phyloP scores from a whole-genome alignment of 1,140 invertebrate genomes.

The Sogatella furcifera region DNA sequence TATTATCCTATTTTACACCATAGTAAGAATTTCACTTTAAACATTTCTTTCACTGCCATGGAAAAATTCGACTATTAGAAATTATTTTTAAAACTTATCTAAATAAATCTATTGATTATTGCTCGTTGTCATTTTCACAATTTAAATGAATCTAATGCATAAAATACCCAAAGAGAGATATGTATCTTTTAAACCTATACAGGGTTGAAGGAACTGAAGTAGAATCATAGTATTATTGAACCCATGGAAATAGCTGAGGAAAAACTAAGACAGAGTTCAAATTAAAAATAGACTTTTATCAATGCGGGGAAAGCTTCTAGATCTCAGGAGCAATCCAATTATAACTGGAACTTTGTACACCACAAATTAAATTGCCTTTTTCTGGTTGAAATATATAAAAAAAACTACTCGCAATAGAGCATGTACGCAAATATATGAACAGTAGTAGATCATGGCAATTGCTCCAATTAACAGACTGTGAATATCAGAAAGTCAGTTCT shows the following conservation, averaged over 20 bases:
- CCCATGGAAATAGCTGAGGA: not conserved
- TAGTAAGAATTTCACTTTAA: no score
- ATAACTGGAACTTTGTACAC: not conserved
- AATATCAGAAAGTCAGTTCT: not conserved
- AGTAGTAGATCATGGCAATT: not conserved
- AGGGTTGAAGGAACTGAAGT: no score
- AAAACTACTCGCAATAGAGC: not conserved
- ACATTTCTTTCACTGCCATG: no score
- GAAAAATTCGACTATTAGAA: no score
- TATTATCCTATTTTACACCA: no score
- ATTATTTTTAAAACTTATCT: no score
- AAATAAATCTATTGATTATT: no score
- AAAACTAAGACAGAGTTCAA: not conserved
- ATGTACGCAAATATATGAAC: not conserved
- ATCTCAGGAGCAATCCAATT: not conserved
- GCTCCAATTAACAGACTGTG: not conserved
- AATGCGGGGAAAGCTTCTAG: not conserved
- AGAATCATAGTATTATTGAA: no score
- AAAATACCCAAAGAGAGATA: no score
- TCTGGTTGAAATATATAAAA: not conserved
- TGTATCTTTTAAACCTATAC: no score
- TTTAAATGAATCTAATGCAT: no score
- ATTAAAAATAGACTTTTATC: not conserved
- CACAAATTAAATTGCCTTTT: constrained; percentile 1
- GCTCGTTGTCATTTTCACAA: no score